Base-by-base conservation (phyloP, 2,797 vertebrate genomes). In the Meriones psammophilus region DNA sequence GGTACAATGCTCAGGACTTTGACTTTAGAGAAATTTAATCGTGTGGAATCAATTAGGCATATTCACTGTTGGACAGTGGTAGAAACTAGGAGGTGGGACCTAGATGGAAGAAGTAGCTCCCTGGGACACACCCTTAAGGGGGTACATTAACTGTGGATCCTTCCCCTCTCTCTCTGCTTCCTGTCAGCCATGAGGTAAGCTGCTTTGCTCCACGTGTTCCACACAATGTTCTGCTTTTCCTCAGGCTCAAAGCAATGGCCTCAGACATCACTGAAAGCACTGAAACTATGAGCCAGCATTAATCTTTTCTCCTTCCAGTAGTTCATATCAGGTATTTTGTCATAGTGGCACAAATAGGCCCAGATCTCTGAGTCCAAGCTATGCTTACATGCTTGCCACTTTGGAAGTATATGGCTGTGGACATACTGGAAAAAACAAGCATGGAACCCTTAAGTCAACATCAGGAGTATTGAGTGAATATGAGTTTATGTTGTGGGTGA, bases 331-430 rank as follows among this genome's bases (percentile, higher is more conserved):
- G 88, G 64, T 79, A 56, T 69, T 39, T 28, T 42, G n/a, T 62
- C 79, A 73, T 5, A 73, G 36, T 2, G 0, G 58, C 1, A 0
- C 13, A 83, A 62, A 83, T 18, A 26, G 58, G 92, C 26, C 24
- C 50, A 54, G 54, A 78, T 3, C 17, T 33, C 76, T 39, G 18
- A 28, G 39, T 28, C 62, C 50, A 39, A 54, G 56, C 13, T 20
- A 17, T 7, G 46, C 54, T 30, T 46, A 10, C 18, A 22, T 2
- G n/a, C 36, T 39, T 26, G 54, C 4, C 1, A 4, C 12, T 79
- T 64, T 4, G 0, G 17, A 92, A 54, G 22, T 54, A 36, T 0
- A 0, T 28, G 33, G 20, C 50, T n/a, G 1, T 6, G 36, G 46
- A 64, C 13, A 15, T 26, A 50, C 5, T 33, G 66, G 8, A 1